Evolutionary conservation across 1,140 invertebrate genomes (phyloP), one percentile per base, ranked within the genome.

Genomic region (Pomacea maculata): DNA sequence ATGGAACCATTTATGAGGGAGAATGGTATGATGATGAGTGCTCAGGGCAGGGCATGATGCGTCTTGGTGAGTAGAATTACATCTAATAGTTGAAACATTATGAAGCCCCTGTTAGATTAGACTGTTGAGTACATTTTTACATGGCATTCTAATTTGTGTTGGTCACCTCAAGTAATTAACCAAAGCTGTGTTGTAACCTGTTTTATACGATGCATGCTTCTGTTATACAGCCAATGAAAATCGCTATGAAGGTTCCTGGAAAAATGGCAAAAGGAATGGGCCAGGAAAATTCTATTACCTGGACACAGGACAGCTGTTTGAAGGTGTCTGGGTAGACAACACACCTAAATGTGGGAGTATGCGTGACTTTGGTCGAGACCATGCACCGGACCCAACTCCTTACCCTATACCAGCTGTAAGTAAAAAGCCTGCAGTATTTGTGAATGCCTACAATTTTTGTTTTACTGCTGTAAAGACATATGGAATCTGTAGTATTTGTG

Each of bases 1-100:
- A 92, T 89, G 91, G 91, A 15, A 89, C 88, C 52, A 91, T 91
- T 57, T 92, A 92, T 84, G 92, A 92, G 85, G 92, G 92, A 75
- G 91, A 92, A 84, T 92, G 92, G 92, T 90, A 85, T 79, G 90
- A 92, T 87, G 90, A 92, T 78, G 75, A 89, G 75, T 81, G 90
- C 73, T 89, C 88, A 87, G 92, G 92, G 21, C 87, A 91, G 81
- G 92, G 92, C 75, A 91, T 92, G 89, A 72, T 91, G 15, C 83
- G 90, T 84, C 81, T 90, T 76, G 86, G 91, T 92, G 85, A 85
- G 88, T 80, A 64, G 64, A 7, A 21, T 14, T 21, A 25, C 15
- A 61, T 45, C 19, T 21, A 55, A 80, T 14, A 17, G 54, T 12
- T 72, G 7, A 75, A 57, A 17, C 64, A n/a, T 75, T 34, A 75